Percentiles rank a stretch among this genome's conserved stretches.
These are phyloP conservation scores for Dendroctonus ponderosae DNA, from an alignment of 1,140 invertebrate species.

Conservation along the genomic window DNA sequence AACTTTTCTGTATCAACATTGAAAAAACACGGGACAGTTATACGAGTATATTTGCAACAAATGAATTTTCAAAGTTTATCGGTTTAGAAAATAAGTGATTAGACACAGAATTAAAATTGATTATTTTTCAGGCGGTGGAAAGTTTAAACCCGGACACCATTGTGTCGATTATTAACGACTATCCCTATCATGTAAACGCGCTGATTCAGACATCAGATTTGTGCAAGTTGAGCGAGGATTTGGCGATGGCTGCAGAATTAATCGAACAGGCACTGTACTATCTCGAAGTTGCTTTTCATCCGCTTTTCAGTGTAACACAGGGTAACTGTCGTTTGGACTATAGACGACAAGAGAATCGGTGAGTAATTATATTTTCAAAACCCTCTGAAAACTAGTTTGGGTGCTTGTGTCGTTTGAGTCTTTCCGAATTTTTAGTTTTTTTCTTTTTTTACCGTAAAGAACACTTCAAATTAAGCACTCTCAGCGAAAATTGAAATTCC, in stretches of 20 bases:
- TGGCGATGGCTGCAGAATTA: slow-evolving; percentile 74
- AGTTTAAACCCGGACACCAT: slow-evolving; percentile 79
- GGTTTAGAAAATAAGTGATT: too few species aligned
- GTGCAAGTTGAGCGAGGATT: slow-evolving; percentile 76
- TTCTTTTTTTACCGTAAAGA: not conserved
- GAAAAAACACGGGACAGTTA: too few species aligned
- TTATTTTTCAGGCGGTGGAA: slow-evolving; percentile 64
- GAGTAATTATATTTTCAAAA: not conserved
- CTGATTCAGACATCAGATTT: slow-evolving; percentile 84
- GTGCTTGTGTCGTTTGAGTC: not conserved
- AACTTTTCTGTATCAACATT: too few species aligned
- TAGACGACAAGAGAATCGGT: slow-evolving; percentile 78
- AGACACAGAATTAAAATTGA: too few species aligned
- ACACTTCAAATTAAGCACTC: not conserved
- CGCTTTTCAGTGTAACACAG: slow-evolving; percentile 73
- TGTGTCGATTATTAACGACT: slow-evolving; percentile 72
- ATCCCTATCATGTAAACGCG: slow-evolving; percentile 81
- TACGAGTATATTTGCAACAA: too few species aligned
- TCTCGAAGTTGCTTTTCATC: slow-evolving; percentile 78
- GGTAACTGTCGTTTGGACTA: slow-evolving; percentile 80
- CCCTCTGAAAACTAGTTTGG: not conserved
- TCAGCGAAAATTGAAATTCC: too few species aligned
- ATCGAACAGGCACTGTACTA: slow-evolving; percentile 76
- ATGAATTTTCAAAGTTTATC: too few species aligned
- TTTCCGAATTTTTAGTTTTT: not conserved